Base-by-base conservation (phyloP, 2,888 invertebrate genomes). In the Lithophane socia region DNA sequence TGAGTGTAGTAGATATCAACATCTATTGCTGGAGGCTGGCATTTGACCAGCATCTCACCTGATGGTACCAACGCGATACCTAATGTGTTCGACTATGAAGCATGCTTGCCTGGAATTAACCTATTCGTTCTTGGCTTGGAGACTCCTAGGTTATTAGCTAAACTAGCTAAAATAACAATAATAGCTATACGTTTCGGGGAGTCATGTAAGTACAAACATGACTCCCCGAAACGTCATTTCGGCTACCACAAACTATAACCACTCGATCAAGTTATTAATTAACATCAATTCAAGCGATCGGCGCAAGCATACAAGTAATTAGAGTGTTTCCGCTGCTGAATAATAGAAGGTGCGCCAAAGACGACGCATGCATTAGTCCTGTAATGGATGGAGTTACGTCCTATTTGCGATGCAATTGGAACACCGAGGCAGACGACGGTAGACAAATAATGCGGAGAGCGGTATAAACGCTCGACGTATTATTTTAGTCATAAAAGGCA, bases 281-380 rank as follows among this genome's bases (percentile, higher is more conserved):
- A 73, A 73, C 75, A 79, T 81, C 73, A 77, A 85, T 79, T 71
- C 75, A 65, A 81, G 61, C 60, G 74, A 85, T 83, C 68, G 69
- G 24, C 67, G 75, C 16, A n/a, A 37, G 10, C 80, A 77, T 71
- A 79, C 75, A 82, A 82, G 86, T 89, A 93, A 94, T 93, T 93
- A 92, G 89, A 92, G 86, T 85, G 89, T 91, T 91, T 93, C 92
- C 92, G 91, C 83, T 87, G 79, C 80, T 92, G 92, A 93, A 94
- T 94, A 93, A 93, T 94, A 92, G 92, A 93, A 92, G 94, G 92
- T 91, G 93, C 87, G 92, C 90, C 92, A 86, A 89, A 92, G 92
- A 74, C 79, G 81, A 87, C 88, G 92, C 89, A 89, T 92, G 91
- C 93, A 92, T 92, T 92, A 92, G 89, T 89, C 83, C 87, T 89